A percentile compares a stretch with the other conserved stretches of the same genome.
Conservation (phyloP, 92 coral and sea anemone species). For the Actinostola sp. region DNA sequence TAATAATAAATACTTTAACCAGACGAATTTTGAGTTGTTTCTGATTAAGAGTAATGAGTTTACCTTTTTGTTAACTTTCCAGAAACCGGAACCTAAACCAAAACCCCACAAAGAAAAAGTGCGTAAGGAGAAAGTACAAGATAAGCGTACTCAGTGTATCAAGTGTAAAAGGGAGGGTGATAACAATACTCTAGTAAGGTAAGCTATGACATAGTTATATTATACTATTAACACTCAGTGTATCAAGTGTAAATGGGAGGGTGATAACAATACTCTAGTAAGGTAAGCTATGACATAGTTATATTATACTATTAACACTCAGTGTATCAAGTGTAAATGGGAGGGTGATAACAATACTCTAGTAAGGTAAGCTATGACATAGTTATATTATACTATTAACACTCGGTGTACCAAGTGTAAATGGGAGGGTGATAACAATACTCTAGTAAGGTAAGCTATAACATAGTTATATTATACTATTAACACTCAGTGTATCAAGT, state of each 20-base stretch:
- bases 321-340: slow-evolving; percentile 73
- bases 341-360: slow-evolving; percentile 82
- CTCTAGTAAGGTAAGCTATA: slow-evolving; percentile 83
- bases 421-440: slow-evolving; percentile 74
- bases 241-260: slow-evolving; percentile 67
- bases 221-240: no score
- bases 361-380: slow-evolving; percentile 81
- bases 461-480: no score
- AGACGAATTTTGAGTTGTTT: no score
- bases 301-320: no score
- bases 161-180: slow-evolving; percentile 79
- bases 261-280: slow-evolving; percentile 86
- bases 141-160: slow-evolving; percentile 72
- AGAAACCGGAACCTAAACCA: slow-evolving; percentile 36
- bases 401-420: slow-evolving; percentile 78
- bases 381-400: no score
- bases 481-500: no score
- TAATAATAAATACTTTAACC: no score
- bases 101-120: slow-evolving; percentile 38
- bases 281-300: slow-evolving; percentile 76
- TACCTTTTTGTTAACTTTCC: no score
- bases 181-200: slow-evolving; percentile 92
- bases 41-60: no score
- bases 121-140: slow-evolving; percentile 55
- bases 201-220: no score